phyloP scores from a whole-genome alignment of 1,140 invertebrate genomes.

The Phocides pigmalion region DNA sequence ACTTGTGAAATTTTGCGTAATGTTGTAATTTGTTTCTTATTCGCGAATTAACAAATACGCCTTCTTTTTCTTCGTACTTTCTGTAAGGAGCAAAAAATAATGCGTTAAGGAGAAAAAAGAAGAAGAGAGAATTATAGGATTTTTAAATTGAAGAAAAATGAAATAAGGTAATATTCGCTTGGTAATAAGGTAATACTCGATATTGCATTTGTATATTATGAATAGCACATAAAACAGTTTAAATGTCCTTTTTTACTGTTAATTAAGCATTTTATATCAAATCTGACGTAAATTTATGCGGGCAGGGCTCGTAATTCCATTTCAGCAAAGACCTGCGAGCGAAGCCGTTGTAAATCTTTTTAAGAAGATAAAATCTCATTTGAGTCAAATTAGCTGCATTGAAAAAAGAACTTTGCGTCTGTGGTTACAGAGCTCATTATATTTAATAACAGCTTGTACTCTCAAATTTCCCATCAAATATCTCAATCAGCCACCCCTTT shows the following conservation, averaged over 20 bases:
- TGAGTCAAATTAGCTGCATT: not conserved
- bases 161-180: no score
- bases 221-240: not conserved
- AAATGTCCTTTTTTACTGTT: slow-evolving; percentile 1
- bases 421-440: not conserved
- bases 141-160: no score
- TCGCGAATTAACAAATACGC: no score
- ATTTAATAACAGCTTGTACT: not conserved
- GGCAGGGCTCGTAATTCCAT: not conserved
- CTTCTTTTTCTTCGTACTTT: no score
- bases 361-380: not conserved
- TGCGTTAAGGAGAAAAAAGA: no score
- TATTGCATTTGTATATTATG: no score
- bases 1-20: no score
- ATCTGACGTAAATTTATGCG: not conserved
- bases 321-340: not conserved
- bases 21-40: no score
- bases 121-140: no score
- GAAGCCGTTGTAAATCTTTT: not conserved
- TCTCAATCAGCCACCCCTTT: slow-evolving; percentile 7
- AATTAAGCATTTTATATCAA: slow-evolving; percentile 5
- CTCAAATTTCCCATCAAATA: slow-evolving; percentile 12
- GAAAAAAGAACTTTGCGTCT: not conserved
- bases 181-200: no score
- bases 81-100: no score